Conservation (phyloP, 1,140 invertebrate genomes). For the Lepidotrigona ventralis region DNA sequence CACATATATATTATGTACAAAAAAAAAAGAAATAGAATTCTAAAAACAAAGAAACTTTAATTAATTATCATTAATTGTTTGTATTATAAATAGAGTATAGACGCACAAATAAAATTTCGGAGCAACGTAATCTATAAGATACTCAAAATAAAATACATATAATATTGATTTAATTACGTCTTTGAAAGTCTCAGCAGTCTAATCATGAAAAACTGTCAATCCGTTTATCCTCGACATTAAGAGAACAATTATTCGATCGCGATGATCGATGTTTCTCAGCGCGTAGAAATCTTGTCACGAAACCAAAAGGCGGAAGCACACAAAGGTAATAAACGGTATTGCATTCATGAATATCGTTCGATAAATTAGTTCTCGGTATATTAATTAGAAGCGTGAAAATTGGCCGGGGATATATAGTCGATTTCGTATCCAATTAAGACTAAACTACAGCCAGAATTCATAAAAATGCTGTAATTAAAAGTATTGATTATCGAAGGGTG, state of each 20-base stretch:
- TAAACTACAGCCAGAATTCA: slow-evolving; percentile 69
- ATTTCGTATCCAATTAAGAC: slow-evolving; percentile 69
- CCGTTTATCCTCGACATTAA: background rate
- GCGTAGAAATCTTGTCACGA: background rate
- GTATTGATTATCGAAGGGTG: slow-evolving; percentile 75
- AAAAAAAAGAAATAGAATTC: background rate
- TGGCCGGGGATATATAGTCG: slow-evolving; percentile 27
- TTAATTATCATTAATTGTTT: background rate
- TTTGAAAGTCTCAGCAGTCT: no score
- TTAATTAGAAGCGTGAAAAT: slow-evolving; percentile 49
- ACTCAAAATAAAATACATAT: no score
- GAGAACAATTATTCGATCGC: background rate
- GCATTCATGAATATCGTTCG: slow-evolving; percentile 23
- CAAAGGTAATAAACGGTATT: slow-evolving; percentile 19
- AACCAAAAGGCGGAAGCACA: background rate
- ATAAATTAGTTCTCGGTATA: slow-evolving; percentile 42
- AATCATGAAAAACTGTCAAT: background rate
- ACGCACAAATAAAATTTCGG: no score
- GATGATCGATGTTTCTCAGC: background rate
- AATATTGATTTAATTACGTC: no score
- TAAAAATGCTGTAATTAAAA: slow-evolving; percentile 77
- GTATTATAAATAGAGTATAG: background rate
- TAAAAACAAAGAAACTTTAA: background rate
- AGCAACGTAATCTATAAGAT: no score
- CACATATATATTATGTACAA: background rate